Evolutionary conservation across 2,797 vertebrate genomes (phyloP), one percentile per base, ranked within the genome.

Genomic region (Coilia nasus): DNA sequence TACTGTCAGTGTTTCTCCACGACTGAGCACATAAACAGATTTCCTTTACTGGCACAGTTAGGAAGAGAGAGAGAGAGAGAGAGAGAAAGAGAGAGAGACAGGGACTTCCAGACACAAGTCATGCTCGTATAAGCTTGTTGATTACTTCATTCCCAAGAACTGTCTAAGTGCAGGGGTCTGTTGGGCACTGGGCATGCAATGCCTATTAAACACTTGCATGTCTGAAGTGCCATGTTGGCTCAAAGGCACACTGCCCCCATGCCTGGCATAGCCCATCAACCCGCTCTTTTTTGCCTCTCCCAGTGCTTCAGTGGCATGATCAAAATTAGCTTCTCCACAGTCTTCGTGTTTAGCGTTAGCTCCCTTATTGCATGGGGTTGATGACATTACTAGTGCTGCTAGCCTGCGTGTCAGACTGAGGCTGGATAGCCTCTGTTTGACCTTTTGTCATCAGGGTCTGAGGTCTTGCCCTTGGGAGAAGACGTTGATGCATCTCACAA

Each of bases 1-100:
- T 78, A 78, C 71, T 41, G 17, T 44, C 71, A 78, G 71, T 44
- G 71, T 78, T 78, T 78, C 71, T 78, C 35, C 90, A 86, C 89
- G 84, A 88, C 85, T 89, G 88, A 88, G 89, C 87, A 87, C 89
- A 88, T 88, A 93, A 93, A 93, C 90, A 89, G 83, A 84, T 88
- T 87, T 1, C 54, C 88, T 89, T 89, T 84, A 28, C 87, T 88
- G 85, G 87, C 87, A 87, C n/a, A 1, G 84, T 85, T 88, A 87
- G 91, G 85, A 7, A 54, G 50, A 54, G 50, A 54, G 50, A 54
- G 50, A 54, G 50, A 54, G 7, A 3, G 50, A 54, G 50, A 54
- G 50, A 54, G 50, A 54, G 50, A 54, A 7, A 54, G 9, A 54
- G 50, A 54, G 9, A 54, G 50, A 54, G 9, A 54, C 2, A 54